These are phyloP conservation scores for Spongilla lacustris DNA, from an alignment of 37 sponge, comb jelly and placozoan species.

Conservation along the genomic window DNA sequence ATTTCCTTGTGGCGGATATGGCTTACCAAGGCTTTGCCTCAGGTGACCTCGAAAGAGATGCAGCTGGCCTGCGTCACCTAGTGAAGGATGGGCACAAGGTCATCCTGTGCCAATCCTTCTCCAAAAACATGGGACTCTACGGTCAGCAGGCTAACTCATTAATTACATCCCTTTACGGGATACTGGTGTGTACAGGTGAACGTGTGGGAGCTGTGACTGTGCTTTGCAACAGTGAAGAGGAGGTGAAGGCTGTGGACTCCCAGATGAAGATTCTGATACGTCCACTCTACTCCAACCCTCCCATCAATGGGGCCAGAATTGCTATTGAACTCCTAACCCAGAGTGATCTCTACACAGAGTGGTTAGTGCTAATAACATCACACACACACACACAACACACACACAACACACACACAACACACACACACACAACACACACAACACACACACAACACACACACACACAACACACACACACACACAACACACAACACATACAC, in stretches of 20 bases:
- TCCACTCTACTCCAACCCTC: slow-evolving; percentile 96
- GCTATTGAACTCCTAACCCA: slow-evolving; percentile 84
- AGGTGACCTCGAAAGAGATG: slow-evolving; percentile 87
- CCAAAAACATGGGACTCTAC: slow-evolving; percentile 99
- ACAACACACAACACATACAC: no score
- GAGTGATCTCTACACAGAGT: slow-evolving; percentile 75
- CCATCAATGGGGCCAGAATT: slow-evolving; percentile 87
- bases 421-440: no score
- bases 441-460: slow-evolving; percentile 6
- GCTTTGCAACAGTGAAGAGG: slow-evolving; percentile 49
- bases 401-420: no score
- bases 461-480: background rate
- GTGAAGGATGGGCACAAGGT: slow-evolving; percentile 83
- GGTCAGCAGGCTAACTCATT: slow-evolving; percentile 80
- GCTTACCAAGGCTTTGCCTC: slow-evolving; percentile 98
- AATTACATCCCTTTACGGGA: no score
- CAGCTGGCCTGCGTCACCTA: slow-evolving; percentile 85
- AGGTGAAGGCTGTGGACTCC: slow-evolving; percentile 85
- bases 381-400: background rate
- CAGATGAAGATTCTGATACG: slow-evolving; percentile 94
- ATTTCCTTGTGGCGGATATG: slow-evolving; percentile 90
- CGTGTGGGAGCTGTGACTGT: slow-evolving; percentile 83
- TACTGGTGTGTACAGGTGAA: slow-evolving; percentile 88
- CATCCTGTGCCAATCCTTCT: slow-evolving; percentile 90
- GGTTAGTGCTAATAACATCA: slow-evolving; percentile 44